Base-by-base conservation (phyloP, 2,113 vertebrate species). In the Typhlomys cinereus region DNA sequence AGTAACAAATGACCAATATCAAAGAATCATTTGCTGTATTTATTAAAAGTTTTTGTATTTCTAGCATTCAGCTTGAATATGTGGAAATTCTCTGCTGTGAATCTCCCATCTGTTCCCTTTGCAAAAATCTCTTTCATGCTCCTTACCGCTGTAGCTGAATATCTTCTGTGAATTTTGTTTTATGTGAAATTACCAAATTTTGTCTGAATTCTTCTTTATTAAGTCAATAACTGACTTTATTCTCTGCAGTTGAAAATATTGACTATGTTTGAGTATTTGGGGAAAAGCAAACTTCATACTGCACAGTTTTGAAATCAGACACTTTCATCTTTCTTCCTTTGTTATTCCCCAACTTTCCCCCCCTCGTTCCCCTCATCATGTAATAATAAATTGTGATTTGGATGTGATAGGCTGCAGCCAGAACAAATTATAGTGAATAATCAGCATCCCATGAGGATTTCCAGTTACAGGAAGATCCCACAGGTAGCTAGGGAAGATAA, bases 131-230 rank as follows among this genome's bases (percentile, higher is more conserved):
- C 17, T 25, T 74, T 50, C 85, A 4, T 92, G 7, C 4, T 5
- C 34, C 87, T 46, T 93, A 85, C 91, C 17, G 79, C 21, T 52
- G 46, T 79, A 54, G 31, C 34, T 89, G 29, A 90, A 71, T 91
- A 44, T 39, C 79, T 87, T 34, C 5, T 70, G 41, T 3, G 14
- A 85, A 59, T 13, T 50, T 11, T 95, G 85, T 54, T 46, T 18
- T 64, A 7, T 48, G 41, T 50, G 85, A 25, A 0, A 5, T 88
- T 96, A 86, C 2, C 62, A 50, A 95, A 95, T 44, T 94, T 97
- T 85, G 85, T 91, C 78, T 96, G 76, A 95, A 71, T 13, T 92
- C 46, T 62, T 29, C 57, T 75, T 96, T 95, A 95, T 97, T 95
- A 94, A 97, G 96, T 97, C 89, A 95, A 90, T 92, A 96, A 20